Evolutionary conservation across 2,113 vertebrate genomes (phyloP), one percentile per base, ranked within the genome.

Genomic region (Aviceda subcristata): DNA sequence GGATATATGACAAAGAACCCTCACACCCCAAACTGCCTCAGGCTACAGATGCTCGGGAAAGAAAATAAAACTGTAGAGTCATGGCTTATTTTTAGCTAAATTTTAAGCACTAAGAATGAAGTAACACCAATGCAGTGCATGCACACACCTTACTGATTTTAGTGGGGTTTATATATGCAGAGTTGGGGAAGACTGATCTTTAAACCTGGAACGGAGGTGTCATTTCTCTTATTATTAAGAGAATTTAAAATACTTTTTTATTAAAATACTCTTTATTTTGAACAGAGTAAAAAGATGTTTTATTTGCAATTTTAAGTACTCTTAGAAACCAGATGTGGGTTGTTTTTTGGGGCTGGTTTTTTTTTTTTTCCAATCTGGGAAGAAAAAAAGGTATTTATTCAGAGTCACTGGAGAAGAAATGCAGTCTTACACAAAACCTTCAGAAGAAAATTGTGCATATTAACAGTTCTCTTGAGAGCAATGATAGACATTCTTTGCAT

Each of bases 31-130:
- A 96, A 92, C 62, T 83, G 84, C 90, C 92, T 90, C 87, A 95
- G 87, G 97, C 87, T 98, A 94, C 93, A 97, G 91, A 90, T 95
- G 89, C 45, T 97, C 1, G 3, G 95, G 94, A 96, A 98, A 96
- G 64, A 96, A 95, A 95, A 95, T 30, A 63, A 76, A 93, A 59
- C 15, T 26, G 34, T 29, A 45, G 27, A 87, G 13, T n/a, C 3
- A 2, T 79, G n/a, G n/a, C 26, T 91, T 55, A 68, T 34, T 87
- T 87, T 67, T 66, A 95, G 32, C 23, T 88, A 73, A 84, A 80
- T 63, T 74, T 86, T 91, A 67, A 90, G 50, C 16, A 45, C 24
- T 63, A 86, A 43, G 32, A 71, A 87, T 26, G 36, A 84, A 96
- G 45, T 8, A 84, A 75, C 64, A 53, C 4, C 6, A 39, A 43